Percentiles rank a stretch among this genome's conserved stretches.
Conservation (phyloP, 2,888 invertebrate species). For the Tinea semifulvella region DNA sequence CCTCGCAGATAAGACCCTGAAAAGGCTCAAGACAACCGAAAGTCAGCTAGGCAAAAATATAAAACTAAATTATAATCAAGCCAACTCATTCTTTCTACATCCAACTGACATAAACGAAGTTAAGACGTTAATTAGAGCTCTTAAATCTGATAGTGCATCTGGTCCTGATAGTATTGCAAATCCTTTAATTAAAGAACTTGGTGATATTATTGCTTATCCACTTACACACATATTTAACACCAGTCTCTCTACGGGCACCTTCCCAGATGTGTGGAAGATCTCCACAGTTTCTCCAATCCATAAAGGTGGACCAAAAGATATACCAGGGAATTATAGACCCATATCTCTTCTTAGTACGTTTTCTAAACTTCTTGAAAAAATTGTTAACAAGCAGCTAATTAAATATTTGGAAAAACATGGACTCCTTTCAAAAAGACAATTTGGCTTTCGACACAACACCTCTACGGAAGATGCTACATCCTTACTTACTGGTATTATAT, state of each 20-base stretch:
- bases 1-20: too few relatives aligned
- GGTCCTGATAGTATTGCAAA: slow-evolving; percentile 17
- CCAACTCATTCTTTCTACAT: slow-evolving; percentile 17
- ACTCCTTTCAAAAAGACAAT: slow-evolving; percentile 14
- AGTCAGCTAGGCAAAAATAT: not conserved
- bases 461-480: too few relatives aligned
- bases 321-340: slow-evolving; percentile 18
- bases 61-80: not conserved
- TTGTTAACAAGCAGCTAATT: slow-evolving; percentile 11
- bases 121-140: slow-evolving; percentile 3
- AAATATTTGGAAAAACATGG: slow-evolving; percentile 13
- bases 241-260: slow-evolving; percentile 17
- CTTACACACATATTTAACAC: slow-evolving; percentile 18
- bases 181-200: slow-evolving; percentile 16
- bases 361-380: too few relatives aligned
- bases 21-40: not conserved
- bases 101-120: slow-evolving; percentile 18
- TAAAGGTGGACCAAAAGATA: slow-evolving; percentile 15
- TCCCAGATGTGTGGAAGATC: slow-evolving; percentile 19
- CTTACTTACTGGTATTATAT: too few relatives aligned
- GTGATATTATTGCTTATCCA: slow-evolving; percentile 8
- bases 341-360: slow-evolving; percentile 15
- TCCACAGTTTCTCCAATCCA: slow-evolving; percentile 17
- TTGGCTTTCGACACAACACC: slow-evolving; percentile 17
- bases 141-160: slow-evolving; percentile 17